Base-by-base conservation (phyloP, 2,113 vertebrate genomes). In the Channa maculata region DNA sequence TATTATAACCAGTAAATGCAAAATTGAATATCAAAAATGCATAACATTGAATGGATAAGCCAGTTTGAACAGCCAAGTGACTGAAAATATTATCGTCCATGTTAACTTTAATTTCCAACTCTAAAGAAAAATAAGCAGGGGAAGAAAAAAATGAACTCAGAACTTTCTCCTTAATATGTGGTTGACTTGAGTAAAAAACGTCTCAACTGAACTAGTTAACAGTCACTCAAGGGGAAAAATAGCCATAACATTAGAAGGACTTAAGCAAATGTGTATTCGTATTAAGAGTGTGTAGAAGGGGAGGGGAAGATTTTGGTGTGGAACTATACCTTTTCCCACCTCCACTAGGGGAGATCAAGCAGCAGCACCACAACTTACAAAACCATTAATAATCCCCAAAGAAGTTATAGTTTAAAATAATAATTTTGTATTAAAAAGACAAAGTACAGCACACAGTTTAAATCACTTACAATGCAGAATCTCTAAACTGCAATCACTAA, bases 21-120 rank as follows among this genome's bases (percentile, higher is more conserved):
- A 70, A 0, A 10, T 52, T 52, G 59, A 1, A 33, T 3, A 41
- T 37, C 2, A 46, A 24, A 71, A 72, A 46, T 53, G 10, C 8
- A 13, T 48, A 14, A n/a, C 11, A 34, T 64, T 14, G 2, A 63
- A 10, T 24, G 5, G 58, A 52, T 14, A 50, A 62, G 10, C 2
- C 39, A 13, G 5, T 46, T 2, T 58, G 6, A 53, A 59, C 24
- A 1, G 8, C 4, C 65, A 69, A 45, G 10, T 7, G 3, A 38
- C 1, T 24, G 15, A 12, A 57, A 65, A 73, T 3, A 52, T 43
- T 78, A 5, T 44, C 37, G 43, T 49, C n/a, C 5, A 43, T 61
- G 5, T 68, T 36, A 4, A 15, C 11, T 85, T 79, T 57, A 77
- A 77, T 75, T 58, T 70, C 88, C 90, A 83, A 64, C 12, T 44